phyloP scores from a whole-genome alignment of 2,797 vertebrate genomes.

The Cynodonichthys magdalenae region DNA sequence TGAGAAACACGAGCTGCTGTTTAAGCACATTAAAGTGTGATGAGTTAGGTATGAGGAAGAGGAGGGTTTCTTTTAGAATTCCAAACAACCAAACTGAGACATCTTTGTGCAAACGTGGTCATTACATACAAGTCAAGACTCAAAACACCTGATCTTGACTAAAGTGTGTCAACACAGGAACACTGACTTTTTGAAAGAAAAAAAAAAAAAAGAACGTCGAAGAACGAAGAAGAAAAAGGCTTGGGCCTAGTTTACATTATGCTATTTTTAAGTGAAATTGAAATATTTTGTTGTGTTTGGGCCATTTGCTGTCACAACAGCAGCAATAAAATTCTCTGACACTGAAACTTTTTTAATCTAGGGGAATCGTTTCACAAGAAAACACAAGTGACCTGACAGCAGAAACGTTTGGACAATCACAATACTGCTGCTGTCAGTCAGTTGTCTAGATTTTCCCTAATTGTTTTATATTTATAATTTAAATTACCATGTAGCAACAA shows the following conservation, averaged over 20 bases:
- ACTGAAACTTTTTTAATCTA: too few species aligned
- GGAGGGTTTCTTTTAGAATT: conserved; percentile 16
- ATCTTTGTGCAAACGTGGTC: conserved; percentile 9
- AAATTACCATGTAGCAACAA: too few species aligned
- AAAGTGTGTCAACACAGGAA: conserved; percentile 53
- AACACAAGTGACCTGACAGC: too few species aligned
- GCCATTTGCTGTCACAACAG: too few species aligned
- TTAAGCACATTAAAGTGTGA: conserved; percentile 32
- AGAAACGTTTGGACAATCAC: too few species aligned
- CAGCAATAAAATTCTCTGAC: too few species aligned
- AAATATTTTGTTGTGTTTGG: too few species aligned
- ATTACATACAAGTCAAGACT: conserved; percentile 28
- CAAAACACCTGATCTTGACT: conserved; percentile 26
- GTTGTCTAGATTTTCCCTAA: too few species aligned
- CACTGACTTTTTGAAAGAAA: conserved; percentile 43
- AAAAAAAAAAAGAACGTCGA: conserved; percentile 55
- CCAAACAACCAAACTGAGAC: conserved; percentile 6
- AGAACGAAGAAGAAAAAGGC: conserved; percentile 37
- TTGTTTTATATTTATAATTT: too few species aligned
- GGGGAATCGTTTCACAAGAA: too few species aligned
- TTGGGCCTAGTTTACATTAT: conserved; percentile 9
- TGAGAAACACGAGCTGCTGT: conserved; percentile 37
- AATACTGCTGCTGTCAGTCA: too few species aligned
- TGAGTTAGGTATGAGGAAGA: conserved; percentile 2
- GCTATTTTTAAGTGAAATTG: too few species aligned